Evolutionary conservation across 1,140 invertebrate genomes (phyloP).

Genomic region (Thalassaphorura encarpata): DNA sequence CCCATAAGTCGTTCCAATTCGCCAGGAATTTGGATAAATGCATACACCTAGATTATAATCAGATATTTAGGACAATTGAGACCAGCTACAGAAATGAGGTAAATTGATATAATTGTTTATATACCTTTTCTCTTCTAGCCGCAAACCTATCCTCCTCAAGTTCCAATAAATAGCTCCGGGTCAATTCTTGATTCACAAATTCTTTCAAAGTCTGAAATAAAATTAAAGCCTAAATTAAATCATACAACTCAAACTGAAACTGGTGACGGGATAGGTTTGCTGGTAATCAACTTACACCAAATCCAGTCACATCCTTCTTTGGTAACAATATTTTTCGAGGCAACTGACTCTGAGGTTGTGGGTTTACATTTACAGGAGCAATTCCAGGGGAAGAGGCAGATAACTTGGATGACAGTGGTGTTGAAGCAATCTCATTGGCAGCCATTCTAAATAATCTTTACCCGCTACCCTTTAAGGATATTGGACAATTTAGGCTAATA

Average conservation of each 20-base stretch:
- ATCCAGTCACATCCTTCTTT: too few relatives aligned
- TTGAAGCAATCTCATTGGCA: too few relatives aligned
- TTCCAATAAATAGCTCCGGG: constrained; percentile 79
- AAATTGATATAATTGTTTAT: background rate
- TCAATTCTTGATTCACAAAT: constrained; percentile 78
- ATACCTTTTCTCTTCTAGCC: constrained; percentile 71
- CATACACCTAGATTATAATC: constrained; percentile 56
- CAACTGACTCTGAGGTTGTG: too few relatives aligned
- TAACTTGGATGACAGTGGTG: too few relatives aligned
- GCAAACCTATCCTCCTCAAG: constrained; percentile 89
- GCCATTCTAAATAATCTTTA: too few relatives aligned
- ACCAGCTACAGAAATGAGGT: background rate
- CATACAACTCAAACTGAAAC: background rate
- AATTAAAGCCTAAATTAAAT: constrained; percentile 1
- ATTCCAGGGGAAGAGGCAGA: too few relatives aligned
- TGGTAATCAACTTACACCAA: too few relatives aligned
- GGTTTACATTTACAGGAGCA: too few relatives aligned
- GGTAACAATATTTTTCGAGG: too few relatives aligned
- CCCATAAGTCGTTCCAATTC: constrained; percentile 89
- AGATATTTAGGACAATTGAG: background rate
- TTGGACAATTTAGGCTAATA: too few relatives aligned
- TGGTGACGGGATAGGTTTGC: too few relatives aligned
- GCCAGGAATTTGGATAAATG: constrained; percentile 90
- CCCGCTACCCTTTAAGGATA: too few relatives aligned
- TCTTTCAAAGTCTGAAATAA: constrained; percentile 25